phyloP scores from a whole-genome alignment of 2,888 invertebrate genomes.

The Acrobasis suavella region DNA sequence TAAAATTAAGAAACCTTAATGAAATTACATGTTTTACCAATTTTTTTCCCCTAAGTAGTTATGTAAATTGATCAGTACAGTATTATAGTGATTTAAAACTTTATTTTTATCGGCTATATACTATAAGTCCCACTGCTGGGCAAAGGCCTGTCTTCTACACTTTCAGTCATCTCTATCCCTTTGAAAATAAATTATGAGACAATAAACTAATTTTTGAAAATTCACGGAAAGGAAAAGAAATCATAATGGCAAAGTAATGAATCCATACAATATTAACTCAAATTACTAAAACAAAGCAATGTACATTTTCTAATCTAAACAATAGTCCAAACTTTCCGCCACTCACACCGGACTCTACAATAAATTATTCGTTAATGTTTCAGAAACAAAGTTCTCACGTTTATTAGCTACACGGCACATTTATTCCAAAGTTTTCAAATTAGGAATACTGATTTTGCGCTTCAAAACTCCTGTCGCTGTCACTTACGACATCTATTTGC shows the following conservation, averaged over 20 bases:
- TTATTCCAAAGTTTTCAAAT: constrained; percentile 21
- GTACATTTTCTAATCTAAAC: constrained; percentile 29
- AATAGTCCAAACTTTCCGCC: constrained; percentile 12
- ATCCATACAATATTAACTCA: neutral
- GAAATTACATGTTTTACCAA: no score
- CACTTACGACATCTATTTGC: constrained; percentile 76
- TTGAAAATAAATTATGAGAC: no score
- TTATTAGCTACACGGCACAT: constrained; percentile 17
- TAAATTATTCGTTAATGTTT: constrained; percentile 25
- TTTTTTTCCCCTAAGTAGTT: no score
- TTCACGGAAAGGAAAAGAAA: neutral
- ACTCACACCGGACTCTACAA: constrained; percentile 17
- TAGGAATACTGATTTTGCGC: constrained; percentile 61
- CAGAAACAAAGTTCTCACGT: constrained; percentile 17
- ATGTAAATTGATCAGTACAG: no score
- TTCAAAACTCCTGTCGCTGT: constrained; percentile 61
- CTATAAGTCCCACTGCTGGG: no score
- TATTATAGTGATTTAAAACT: no score
- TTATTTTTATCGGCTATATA: no score
- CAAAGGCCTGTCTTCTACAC: no score
- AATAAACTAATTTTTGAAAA: no score
- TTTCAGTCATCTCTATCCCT: no score
- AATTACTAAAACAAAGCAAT: constrained; percentile 31
- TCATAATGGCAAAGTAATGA: neutral
- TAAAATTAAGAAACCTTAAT: no score